A percentile compares a stretch with the other conserved stretches of the same genome.
Evolutionary conservation across 92 coral and sea anemone genomes (phyloP).

Genomic region (Porites lobata): DNA sequence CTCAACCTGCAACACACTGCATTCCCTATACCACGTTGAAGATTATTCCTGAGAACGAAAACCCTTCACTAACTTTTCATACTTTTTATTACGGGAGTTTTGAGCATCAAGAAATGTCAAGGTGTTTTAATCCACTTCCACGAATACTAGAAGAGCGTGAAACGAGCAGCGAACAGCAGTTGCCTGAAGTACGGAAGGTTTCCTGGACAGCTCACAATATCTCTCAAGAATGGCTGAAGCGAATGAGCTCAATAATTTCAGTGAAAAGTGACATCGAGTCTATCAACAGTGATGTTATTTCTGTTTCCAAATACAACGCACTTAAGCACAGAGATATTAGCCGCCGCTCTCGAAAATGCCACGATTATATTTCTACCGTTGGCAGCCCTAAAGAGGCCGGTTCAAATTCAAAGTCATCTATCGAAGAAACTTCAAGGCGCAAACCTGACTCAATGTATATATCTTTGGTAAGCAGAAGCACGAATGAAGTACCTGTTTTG

Average conservation of each 20-base stretch:
- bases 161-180: neutral
- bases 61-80: no score
- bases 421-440: neutral
- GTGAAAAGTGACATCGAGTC: neutral
- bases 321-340: neutral
- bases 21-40: no score
- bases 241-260: constrained; percentile 5
- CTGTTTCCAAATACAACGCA: neutral
- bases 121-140: constrained; percentile 20
- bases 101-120: neutral
- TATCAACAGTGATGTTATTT: neutral
- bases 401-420: neutral
- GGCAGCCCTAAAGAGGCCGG: neutral
- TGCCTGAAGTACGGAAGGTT: constrained; percentile 10
- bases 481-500: neutral
- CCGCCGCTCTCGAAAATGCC: neutral
- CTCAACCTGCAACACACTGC: no score
- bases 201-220: constrained; percentile 9
- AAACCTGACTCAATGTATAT: constrained; percentile 37
- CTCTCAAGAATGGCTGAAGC: constrained; percentile 28
- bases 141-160: constrained; percentile 14
- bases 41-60: no score
- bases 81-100: neutral
- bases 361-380: neutral
- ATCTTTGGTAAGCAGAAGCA: constrained; percentile 21